A percentile compares a stretch with the other conserved stretches of the same genome.
Evolutionary conservation across 2,797 vertebrate species (phyloP).

Genomic region (Kryptolebias ocellatus): DNA sequence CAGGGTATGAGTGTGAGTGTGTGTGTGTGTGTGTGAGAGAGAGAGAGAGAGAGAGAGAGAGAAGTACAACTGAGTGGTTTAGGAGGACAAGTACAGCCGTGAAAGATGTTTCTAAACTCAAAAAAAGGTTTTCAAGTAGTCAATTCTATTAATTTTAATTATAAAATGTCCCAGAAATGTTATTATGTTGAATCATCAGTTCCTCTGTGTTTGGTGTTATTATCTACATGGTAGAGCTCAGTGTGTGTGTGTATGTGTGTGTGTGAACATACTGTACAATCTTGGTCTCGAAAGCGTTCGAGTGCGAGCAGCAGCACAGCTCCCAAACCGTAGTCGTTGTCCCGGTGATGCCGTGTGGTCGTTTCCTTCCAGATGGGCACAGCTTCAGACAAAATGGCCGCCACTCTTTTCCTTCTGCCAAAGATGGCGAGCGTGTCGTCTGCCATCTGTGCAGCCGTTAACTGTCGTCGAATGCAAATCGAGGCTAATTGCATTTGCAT

Average conservation of each 20-base stretch:
- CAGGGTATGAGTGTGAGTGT: conserved; percentile 15
- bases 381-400: conserved; percentile 83
- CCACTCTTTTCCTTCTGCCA: conserved; percentile 72
- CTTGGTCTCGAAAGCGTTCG: conserved; percentile 42
- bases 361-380: conserved; percentile 78
- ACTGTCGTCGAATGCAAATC: conserved; percentile 75
- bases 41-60: not conserved
- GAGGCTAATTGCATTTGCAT: conserved; percentile 84
- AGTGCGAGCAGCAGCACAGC: conserved; percentile 37
- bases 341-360: conserved; percentile 58
- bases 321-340: conserved; percentile 66
- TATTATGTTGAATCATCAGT: not conserved
- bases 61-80: no score
- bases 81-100: no score
- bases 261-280: conserved; percentile 32
- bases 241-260: conserved; percentile 31
- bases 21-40: conserved; percentile 7
- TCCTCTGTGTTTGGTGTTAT: not conserved
- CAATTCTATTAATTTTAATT: conserved; percentile 9
- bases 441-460: conserved; percentile 81
- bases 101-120: not conserved
- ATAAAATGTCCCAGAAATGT: not conserved
- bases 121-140: conserved; percentile 6
- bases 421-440: conserved; percentile 77
- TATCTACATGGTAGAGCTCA: conserved; percentile 8